Conservation (phyloP, 2,113 vertebrate species). For the Percopsis transmontana region DNA sequence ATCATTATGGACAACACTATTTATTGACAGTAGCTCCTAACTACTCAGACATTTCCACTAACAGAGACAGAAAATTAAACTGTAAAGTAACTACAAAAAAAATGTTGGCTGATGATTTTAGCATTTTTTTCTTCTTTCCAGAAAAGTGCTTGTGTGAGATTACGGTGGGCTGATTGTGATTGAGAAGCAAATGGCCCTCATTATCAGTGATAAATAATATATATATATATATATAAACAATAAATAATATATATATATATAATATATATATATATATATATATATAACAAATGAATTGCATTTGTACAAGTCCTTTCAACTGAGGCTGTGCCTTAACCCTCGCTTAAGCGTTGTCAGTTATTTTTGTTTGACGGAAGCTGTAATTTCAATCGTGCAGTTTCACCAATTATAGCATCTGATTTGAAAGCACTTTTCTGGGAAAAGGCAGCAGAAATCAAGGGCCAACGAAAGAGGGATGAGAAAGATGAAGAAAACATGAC, state of each 20-base stretch:
- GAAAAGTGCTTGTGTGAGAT: constrained; percentile 54
- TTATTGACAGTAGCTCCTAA: constrained; percentile 33
- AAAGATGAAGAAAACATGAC: constrained; percentile 35
- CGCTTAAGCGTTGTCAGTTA: neutral
- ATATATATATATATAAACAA: no score
- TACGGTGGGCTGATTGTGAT: constrained; percentile 14
- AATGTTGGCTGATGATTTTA: constrained; percentile 21
- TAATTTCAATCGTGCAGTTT: constrained; percentile 14
- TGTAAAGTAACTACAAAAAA: no score
- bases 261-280: no score
- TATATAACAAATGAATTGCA: constrained; percentile 33
- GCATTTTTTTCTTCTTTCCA: constrained; percentile 54
- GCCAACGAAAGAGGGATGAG: constrained; percentile 31
- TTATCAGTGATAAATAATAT: constrained; percentile 39
- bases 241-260: no score
- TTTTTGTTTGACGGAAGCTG: neutral
- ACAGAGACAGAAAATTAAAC: neutral
- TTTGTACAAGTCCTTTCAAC: constrained; percentile 28
- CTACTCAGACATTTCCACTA: constrained; percentile 33
- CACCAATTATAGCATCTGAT: constrained; percentile 23
- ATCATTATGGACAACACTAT: neutral
- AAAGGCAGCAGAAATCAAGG: constrained; percentile 47
- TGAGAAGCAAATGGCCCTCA: constrained; percentile 11
- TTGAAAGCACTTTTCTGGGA: constrained; percentile 55
- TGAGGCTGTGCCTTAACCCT: constrained; percentile 8